Conservation (phyloP, 2,797 vertebrate species). For the Pyrocephalus nanus region DNA sequence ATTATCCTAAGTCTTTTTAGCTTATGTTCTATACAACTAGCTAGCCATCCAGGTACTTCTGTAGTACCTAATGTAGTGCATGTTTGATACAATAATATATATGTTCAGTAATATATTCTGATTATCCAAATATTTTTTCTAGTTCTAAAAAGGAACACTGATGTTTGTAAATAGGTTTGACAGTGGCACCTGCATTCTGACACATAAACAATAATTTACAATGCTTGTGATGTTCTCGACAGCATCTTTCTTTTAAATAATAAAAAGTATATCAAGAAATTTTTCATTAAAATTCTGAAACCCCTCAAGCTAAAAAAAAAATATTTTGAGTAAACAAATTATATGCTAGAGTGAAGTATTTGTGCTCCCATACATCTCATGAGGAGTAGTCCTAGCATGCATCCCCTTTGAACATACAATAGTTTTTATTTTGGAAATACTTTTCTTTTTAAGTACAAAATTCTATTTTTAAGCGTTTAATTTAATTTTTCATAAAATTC, state of each 20-base stretch:
- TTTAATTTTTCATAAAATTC: background rate
- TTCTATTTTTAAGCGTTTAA: background rate
- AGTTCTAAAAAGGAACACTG: background rate
- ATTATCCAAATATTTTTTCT: slow-evolving; percentile 22
- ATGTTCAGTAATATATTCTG: slow-evolving; percentile 28
- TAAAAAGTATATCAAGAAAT: slow-evolving; percentile 48
- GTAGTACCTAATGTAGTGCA: background rate
- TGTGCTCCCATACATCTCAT: background rate
- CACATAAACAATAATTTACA: slow-evolving; percentile 49
- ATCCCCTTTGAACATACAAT: background rate
- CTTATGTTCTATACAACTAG: background rate
- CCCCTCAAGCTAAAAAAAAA: slow-evolving; percentile 21
- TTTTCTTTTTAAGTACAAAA: background rate
- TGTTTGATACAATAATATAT: background rate
- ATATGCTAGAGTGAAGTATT: background rate
- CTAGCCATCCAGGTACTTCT: background rate
- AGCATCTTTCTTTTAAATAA: slow-evolving; percentile 40
- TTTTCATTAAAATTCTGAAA: slow-evolving; percentile 61
- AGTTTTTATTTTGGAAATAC: background rate
- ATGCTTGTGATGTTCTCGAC: slow-evolving; percentile 33
- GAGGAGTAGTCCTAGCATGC: background rate
- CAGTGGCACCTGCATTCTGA: slow-evolving; percentile 18
- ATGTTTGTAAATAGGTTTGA: slow-evolving; percentile 26
- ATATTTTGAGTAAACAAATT: slow-evolving; percentile 26
- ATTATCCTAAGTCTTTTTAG: background rate